Conservation (phyloP, 35 echinoderm and acorn worm species). For the Stichopus chloronotus region DNA sequence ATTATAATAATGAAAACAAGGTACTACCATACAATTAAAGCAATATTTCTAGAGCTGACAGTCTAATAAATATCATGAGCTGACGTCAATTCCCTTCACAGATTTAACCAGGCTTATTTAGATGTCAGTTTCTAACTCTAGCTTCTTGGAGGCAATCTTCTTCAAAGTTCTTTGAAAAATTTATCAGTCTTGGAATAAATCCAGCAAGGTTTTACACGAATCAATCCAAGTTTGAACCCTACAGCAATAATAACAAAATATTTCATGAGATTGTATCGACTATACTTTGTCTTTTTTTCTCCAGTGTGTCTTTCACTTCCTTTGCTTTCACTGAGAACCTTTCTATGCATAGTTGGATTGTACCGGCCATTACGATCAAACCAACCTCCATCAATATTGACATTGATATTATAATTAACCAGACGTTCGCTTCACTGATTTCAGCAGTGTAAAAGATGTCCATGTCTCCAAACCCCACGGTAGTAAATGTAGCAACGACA, state of each 20-base stretch:
- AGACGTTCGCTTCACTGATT: background rate
- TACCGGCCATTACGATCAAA: background rate
- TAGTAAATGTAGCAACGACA: conserved; percentile 23
- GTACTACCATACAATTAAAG: too few relatives aligned
- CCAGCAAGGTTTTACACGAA: too few relatives aligned
- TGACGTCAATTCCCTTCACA: too few relatives aligned
- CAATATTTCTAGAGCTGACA: too few relatives aligned
- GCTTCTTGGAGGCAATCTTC: too few relatives aligned
- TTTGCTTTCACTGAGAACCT: background rate
- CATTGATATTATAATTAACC: background rate
- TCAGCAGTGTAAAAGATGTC: background rate
- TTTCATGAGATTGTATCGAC: background rate
- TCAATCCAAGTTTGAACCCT: too few relatives aligned
- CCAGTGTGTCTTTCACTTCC: background rate
- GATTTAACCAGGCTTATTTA: too few relatives aligned
- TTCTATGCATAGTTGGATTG: background rate
- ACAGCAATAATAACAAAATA: background rate
- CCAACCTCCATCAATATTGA: background rate
- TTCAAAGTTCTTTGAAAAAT: too few relatives aligned
- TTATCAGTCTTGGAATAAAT: too few relatives aligned
- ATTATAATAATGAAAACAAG: too few relatives aligned
- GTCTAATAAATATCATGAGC: too few relatives aligned
- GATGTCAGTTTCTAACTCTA: too few relatives aligned
- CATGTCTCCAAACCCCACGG: conserved; percentile 26
- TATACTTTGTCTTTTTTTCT: background rate